These are phyloP conservation scores for Acanthococcus lagerstroemiae DNA, from an alignment of 2,888 invertebrate genomes.

Conservation along the genomic window DNA sequence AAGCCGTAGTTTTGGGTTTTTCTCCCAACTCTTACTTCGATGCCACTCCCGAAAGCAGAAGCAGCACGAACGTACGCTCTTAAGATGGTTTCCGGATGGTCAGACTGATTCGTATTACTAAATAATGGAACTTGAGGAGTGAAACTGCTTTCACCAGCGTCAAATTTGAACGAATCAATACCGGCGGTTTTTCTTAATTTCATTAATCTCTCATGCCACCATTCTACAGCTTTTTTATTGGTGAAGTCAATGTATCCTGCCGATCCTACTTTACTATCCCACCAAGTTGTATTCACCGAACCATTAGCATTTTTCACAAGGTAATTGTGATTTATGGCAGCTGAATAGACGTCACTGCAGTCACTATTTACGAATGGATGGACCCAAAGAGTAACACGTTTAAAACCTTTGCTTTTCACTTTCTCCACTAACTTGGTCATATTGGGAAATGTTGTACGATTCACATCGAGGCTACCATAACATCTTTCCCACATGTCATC, in stretches of 20 bases:
- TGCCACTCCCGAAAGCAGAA: constrained; percentile 49
- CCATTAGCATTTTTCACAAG: constrained; percentile 43
- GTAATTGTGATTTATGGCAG: constrained; percentile 46
- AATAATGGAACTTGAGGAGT: constrained; percentile 10
- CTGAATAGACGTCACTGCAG: constrained; percentile 52
- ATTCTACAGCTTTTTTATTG: constrained; percentile 43
- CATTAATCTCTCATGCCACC: constrained; percentile 47
- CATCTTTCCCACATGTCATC: constrained; percentile 82
- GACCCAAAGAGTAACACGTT: constrained; percentile 70
- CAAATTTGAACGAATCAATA: constrained; percentile 68
- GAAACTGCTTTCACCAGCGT: constrained; percentile 55
- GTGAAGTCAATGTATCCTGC: constrained; percentile 59
- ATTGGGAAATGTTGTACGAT: constrained; percentile 58
- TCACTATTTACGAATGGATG: constrained; percentile 76
- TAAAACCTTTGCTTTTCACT: constrained; percentile 52
- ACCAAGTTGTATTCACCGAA: constrained; percentile 42
- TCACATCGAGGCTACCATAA: constrained; percentile 63
- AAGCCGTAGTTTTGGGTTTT: constrained; percentile 59
- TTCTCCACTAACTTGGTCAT: constrained; percentile 51
- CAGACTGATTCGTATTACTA: not conserved
- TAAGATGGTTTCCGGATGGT: constrained; percentile 25
- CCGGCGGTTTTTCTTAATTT: constrained; percentile 51
- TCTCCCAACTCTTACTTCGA: constrained; percentile 61
- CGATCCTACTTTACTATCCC: constrained; percentile 47
- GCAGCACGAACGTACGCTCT: constrained; percentile 48